Evolutionary conservation across 2,797 vertebrate genomes (phyloP).

Genomic region (Glyptemys insculpta): DNA sequence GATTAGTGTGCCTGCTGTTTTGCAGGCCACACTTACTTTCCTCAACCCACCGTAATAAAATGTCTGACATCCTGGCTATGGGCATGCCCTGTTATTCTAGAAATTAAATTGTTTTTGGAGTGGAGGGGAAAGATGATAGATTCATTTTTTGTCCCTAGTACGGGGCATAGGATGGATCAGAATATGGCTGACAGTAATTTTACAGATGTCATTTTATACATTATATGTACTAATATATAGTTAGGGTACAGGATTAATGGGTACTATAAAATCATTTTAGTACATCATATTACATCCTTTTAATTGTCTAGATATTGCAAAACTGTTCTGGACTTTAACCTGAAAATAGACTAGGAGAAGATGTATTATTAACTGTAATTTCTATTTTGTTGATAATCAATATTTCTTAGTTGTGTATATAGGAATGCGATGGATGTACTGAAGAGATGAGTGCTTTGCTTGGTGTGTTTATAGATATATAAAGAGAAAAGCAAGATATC

Average conservation of each 20-base stretch:
- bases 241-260: too few relatives aligned
- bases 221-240: too few relatives aligned
- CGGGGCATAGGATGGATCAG: not conserved
- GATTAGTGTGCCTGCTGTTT: not conserved
- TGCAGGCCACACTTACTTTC: accelerated
- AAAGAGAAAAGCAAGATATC: not conserved
- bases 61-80: accelerated
- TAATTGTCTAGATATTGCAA: accelerated
- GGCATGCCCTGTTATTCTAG: not conserved
- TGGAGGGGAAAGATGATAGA: not conserved
- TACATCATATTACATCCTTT: not conserved
- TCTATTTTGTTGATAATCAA: not conserved
- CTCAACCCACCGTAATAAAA: not conserved
- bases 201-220: not conserved
- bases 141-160: not conserved
- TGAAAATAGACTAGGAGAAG: not conserved
- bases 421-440: not conserved
- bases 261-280: too few relatives aligned
- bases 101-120: not conserved
- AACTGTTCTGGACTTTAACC: not conserved
- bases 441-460: not conserved
- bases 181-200: not conserved
- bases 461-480: not conserved
- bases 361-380: not conserved
- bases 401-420: not conserved